These are phyloP conservation scores for Actinopyga echinites DNA, from an alignment of 53 echinoderm and acorn worm genomes.

Conservation along the genomic window DNA sequence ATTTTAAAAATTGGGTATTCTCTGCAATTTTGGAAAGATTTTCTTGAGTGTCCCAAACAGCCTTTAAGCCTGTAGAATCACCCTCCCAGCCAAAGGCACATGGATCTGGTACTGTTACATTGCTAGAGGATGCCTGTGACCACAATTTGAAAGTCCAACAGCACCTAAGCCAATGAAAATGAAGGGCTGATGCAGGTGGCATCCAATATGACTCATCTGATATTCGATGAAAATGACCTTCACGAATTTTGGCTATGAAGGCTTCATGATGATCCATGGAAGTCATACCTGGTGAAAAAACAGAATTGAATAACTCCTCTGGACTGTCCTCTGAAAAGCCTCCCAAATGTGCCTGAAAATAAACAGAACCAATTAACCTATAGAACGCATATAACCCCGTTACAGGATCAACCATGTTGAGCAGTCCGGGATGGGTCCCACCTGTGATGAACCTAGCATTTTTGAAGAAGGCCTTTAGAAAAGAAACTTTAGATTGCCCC, in stretches of 20 bases:
- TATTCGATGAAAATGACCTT: conserved; percentile 49
- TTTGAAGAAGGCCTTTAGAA: conserved; percentile 33
- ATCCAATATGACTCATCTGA: conserved; percentile 49
- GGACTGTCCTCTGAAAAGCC: conserved; percentile 21
- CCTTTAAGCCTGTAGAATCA: background rate
- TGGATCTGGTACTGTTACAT: conserved; percentile 29
- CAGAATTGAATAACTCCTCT: conserved; percentile 28
- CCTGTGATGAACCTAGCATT: conserved; percentile 46
- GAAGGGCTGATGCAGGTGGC: conserved; percentile 50
- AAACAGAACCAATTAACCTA: conserved; percentile 54
- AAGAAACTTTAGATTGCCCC: conserved; percentile 29
- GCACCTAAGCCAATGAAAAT: conserved; percentile 27
- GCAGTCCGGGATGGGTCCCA: conserved; percentile 6
- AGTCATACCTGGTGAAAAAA: background rate
- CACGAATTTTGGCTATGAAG: conserved; percentile 32
- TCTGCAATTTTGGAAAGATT: conserved; percentile 15
- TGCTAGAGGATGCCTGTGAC: conserved; percentile 21
- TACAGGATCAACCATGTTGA: background rate
- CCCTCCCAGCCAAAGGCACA: conserved; percentile 32
- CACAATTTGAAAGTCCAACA: conserved; percentile 59
- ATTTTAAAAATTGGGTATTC: conserved; percentile 4
- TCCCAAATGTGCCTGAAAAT: conserved; percentile 26
- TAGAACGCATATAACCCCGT: conserved; percentile 51
- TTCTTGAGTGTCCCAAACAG: conserved; percentile 31
- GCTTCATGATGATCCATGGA: conserved; percentile 24